Evolutionary conservation across 2,888 invertebrate genomes (phyloP), one percentile per base, ranked within the genome.

Genomic region (Diarsia mendica): DNA sequence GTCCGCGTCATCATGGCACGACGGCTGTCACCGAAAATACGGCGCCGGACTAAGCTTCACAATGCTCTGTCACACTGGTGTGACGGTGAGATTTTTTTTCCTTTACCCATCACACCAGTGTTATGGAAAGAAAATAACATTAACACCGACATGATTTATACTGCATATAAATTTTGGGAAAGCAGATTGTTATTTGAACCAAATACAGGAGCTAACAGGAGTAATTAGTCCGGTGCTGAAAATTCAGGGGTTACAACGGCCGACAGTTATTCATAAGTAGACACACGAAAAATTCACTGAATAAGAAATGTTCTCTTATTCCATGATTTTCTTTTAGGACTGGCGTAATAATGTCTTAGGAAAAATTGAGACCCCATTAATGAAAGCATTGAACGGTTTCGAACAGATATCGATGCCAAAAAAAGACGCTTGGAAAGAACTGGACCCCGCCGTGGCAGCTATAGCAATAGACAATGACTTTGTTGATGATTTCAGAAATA

Each of bases 401-500:
- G 93, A 93, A 77, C 68, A 83, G 18, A 5, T 92, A 2, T 89
- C 92, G 0, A 46, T 90, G 1, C 46, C 71, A 1, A 69, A 77
- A 0, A 68, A 48, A 3, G 3, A 51, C 0, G 20, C 15, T 0
- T 93, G 93, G 93, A 44, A 72, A 0, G 28, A 85, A 1, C 68
- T 93, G 18, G 93, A 93, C 23, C 91, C 92, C 0, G 90, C 89
- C 0, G 92, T 91, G 0, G 88, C 91, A 28, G 87, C 90, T 3
- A 71, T 91, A 0, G 87, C 87, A 0, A 48, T 92, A 5, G 76
- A 90, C 20, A 64, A 82, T 8, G 48, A 60, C 8, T 46, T 92
- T 0, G 88, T 91, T 2, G 75, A 83, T 0, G 87, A 89, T 4
- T 87, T 79, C 44, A 89, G 71, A 75, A 86, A 82, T 73, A 85